Evolutionary conservation across 2,888 invertebrate species (phyloP), one percentile per base, ranked within the genome.

Genomic region (Campopleginae sp.): DNA sequence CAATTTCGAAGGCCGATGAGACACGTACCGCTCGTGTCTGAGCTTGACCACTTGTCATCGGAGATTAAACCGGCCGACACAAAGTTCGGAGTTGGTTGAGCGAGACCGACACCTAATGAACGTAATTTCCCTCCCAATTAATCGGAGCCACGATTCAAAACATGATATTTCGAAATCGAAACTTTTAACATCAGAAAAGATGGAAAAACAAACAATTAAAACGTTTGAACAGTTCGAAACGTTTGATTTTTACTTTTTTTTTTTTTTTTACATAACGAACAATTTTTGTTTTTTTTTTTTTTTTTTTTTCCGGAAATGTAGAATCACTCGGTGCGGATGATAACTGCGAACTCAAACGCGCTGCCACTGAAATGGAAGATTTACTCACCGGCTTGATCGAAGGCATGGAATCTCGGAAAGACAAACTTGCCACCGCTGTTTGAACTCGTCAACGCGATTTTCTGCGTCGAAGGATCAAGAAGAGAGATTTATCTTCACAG

Each of bases 351-450:
- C 93, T 96, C 3, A 95, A 96, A 70, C 95, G 95, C 88, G 96
- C 96, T 0, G 96, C 96, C 0, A 96, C 95, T 42, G 96, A 96
- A 92, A 96, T 96, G 94, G 96, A 96, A 91, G 96, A 96, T 8
- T 94, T 96, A 84, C 93, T 96, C 19, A 96, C 96, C 0, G 95
- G 96, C 0, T 94, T 96, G 42, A 96, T 96, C 74, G 95, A 96
- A 68, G 96, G 95, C 38, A 96, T 96, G 33, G 96, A 96, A 89
- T 92, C 92, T 54, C 92, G 92, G 19, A 93, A 92, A 85, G 91
- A 89, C 86, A 93, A 92, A 87, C 90, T 93, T 38, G 91, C 93
- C 19, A 92, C 93, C 61, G 91, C 92, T 19, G 92, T 93, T 27
- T 93, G 79, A 91, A 70, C 12, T 17, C 31, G 63, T 31, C 33